Conservation (phyloP, 2,113 vertebrate genomes). For the Chitala chitala region DNA sequence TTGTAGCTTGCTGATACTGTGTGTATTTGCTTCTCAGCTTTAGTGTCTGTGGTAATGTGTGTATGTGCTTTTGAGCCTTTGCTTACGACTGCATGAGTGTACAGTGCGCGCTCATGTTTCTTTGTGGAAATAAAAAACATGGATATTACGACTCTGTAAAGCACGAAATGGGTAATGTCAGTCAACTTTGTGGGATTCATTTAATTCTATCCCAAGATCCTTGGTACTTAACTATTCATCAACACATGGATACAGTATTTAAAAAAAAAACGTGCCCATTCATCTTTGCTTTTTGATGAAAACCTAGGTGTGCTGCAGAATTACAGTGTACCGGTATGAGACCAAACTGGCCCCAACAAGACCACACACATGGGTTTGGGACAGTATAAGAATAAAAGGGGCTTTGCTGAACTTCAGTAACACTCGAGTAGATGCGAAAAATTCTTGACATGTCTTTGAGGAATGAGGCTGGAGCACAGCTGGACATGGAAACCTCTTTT, state of each 20-base stretch:
- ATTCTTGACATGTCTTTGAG: too few species aligned
- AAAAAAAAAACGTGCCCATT: not conserved
- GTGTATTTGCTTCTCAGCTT: too few species aligned
- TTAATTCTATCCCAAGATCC: not conserved
- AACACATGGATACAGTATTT: not conserved
- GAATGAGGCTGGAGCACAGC: too few species aligned
- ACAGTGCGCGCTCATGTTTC: too few species aligned
- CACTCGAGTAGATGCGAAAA: too few species aligned
- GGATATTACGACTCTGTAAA: not conserved
- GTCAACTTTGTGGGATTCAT: not conserved
- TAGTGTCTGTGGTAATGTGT: too few species aligned
- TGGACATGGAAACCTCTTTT: not conserved
- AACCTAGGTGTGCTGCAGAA: not conserved
- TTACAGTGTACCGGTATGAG: not conserved
- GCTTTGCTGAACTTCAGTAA: too few species aligned
- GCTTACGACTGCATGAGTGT: too few species aligned
- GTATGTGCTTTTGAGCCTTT: too few species aligned
- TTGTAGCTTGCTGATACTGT: too few species aligned
- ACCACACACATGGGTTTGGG: slow-evolving; percentile 4
- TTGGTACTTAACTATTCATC: not conserved
- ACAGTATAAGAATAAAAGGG: too few species aligned
- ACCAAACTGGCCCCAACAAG: not conserved
- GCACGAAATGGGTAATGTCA: not conserved
- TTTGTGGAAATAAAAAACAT: too few species aligned
- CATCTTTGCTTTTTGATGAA: not conserved